Evolutionary conservation across 2,888 invertebrate genomes (phyloP).

Genomic region (Hoplodrina blanda): DNA sequence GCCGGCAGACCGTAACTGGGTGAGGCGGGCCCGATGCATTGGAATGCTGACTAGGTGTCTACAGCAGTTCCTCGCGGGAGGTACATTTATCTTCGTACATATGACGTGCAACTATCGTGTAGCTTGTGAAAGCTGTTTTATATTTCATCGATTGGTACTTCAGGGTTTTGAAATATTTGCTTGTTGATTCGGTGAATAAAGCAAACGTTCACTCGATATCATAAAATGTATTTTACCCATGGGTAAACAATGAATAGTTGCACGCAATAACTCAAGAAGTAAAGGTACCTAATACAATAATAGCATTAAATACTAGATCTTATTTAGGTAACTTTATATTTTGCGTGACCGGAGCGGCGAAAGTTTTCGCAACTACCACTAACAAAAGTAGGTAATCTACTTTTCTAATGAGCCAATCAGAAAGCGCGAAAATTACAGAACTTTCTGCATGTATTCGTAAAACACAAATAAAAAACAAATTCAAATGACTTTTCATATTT

Average conservation of each 20-base stretch:
- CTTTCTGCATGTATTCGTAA: neutral
- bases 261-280: neutral
- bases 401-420: conserved; percentile 16
- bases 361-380: conserved; percentile 30
- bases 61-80: conserved; percentile 78
- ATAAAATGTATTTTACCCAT: neutral
- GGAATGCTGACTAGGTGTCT: conserved; percentile 82
- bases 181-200: neutral
- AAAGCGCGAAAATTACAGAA: conserved; percentile 2
- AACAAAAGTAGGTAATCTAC: conserved; percentile 16
- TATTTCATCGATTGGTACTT: conserved; percentile 47
- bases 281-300: neutral
- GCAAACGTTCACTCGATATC: neutral
- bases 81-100: conserved; percentile 63
- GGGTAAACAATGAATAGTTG: neutral
- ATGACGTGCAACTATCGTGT: conserved; percentile 65
- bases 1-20: conserved; percentile 89
- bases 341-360: conserved; percentile 3
- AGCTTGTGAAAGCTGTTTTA: conserved; percentile 58
- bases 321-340: neutral
- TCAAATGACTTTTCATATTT: conserved; percentile 21
- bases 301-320: neutral
- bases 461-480: conserved; percentile 19
- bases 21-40: conserved; percentile 81
- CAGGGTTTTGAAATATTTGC: conserved; percentile 14